A percentile compares a stretch with the other conserved stretches of the same genome.
Conservation (phyloP, 2,113 vertebrate species). For the Perognathus longimembris region DNA sequence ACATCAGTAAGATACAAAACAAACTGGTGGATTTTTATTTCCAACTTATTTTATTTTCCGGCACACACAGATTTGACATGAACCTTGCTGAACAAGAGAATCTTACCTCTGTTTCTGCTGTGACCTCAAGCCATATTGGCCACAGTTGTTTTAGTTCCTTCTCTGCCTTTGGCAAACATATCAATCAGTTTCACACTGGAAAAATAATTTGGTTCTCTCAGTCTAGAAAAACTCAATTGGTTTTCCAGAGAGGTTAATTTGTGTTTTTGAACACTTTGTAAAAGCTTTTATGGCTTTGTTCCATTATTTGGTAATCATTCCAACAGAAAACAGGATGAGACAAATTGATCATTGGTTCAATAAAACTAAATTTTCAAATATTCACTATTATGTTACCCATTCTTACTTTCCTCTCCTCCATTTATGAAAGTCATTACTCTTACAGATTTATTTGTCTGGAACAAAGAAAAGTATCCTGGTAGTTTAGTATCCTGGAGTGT, state of each 20-base stretch:
- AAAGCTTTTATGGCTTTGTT: constrained; percentile 43
- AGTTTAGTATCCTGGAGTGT: background rate
- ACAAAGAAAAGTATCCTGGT: background rate
- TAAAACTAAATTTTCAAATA: constrained; percentile 40
- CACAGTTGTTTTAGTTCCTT: constrained; percentile 30
- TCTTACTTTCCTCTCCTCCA: background rate
- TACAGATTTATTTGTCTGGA: background rate
- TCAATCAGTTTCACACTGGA: background rate
- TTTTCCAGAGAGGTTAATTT: constrained; percentile 7
- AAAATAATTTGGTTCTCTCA: constrained; percentile 17
- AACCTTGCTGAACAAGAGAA: background rate
- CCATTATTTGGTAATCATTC: background rate
- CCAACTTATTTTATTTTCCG: constrained; percentile 13
- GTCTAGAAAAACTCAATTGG: constrained; percentile 19
- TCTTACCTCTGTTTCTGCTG: background rate
- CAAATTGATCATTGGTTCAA: constrained; percentile 20
- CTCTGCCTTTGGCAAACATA: constrained; percentile 24
- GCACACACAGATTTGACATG: background rate
- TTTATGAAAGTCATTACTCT: background rate
- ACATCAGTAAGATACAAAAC: background rate
- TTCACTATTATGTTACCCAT: background rate
- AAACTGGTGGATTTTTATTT: background rate
- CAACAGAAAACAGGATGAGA: constrained; percentile 45
- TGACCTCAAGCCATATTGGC: background rate
- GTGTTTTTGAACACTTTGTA: constrained; percentile 3